Percentiles rank a stretch among this genome's conserved stretches.
Conservation (phyloP, 2,888 invertebrate genomes). For the Trypoxylon attenuatum region DNA sequence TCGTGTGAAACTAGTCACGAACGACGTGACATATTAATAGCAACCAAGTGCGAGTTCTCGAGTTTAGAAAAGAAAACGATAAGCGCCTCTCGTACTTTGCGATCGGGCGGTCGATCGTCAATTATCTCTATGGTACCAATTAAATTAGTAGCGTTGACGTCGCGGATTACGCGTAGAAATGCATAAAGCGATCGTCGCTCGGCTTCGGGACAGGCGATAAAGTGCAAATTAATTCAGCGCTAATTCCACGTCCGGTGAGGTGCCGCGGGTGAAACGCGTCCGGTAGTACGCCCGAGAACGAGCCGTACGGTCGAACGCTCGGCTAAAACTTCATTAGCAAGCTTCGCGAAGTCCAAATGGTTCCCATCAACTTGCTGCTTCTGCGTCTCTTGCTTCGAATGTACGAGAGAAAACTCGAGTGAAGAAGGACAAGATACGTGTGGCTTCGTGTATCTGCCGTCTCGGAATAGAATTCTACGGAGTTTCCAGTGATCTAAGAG, state of each 20-base stretch:
- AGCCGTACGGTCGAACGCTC: too few species aligned
- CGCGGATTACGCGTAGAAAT: conserved; percentile 27
- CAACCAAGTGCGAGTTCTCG: too few species aligned
- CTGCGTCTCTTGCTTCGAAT: too few species aligned
- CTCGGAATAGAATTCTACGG: too few species aligned
- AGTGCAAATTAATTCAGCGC: conserved; percentile 52
- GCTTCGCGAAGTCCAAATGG: not conserved
- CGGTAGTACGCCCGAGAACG: conserved; percentile 6
- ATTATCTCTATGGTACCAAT: conserved; percentile 40
- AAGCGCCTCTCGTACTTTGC: too few species aligned
- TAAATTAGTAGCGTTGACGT: conserved; percentile 43
- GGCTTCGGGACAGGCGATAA: conserved; percentile 38
- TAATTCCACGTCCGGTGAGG: conserved; percentile 40
- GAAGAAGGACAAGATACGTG: too few species aligned
- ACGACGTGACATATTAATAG: too few species aligned
- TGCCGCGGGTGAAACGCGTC: conserved; percentile 22
- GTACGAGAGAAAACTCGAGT: too few species aligned
- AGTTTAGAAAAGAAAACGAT: too few species aligned
- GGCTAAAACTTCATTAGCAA: conserved; percentile 39
- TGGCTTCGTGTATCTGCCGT: too few species aligned
- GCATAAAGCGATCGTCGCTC: conserved; percentile 25
- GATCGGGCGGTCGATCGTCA: conserved; percentile 24
- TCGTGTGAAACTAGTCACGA: too few species aligned
- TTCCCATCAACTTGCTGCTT: not conserved
- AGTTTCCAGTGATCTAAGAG: too few species aligned